Percentiles rank a stretch among this genome's conserved stretches.
phyloP scores from a whole-genome alignment of 2,888 invertebrate genomes.

The Drosophila barbarae region DNA sequence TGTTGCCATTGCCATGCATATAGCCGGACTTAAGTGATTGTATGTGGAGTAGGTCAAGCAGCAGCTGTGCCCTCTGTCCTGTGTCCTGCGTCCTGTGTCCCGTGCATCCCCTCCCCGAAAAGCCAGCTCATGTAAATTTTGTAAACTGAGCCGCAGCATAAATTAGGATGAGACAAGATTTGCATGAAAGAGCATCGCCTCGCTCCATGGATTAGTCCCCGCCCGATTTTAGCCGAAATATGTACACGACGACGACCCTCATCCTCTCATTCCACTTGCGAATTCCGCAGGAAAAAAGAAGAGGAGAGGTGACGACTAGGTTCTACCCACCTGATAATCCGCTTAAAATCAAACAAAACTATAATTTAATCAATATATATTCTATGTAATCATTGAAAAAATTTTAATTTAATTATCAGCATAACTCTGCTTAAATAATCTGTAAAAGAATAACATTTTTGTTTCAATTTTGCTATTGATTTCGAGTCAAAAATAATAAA shows the following conservation, averaged over 20 bases:
- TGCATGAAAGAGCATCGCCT: slow-evolving; percentile 58
- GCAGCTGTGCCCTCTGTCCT: slow-evolving; percentile 26
- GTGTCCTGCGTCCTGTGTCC: slow-evolving; percentile 11
- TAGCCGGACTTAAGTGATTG: slow-evolving; percentile 64
- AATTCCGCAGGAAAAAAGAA: slow-evolving; percentile 27
- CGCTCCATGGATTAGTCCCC: slow-evolving; percentile 25
- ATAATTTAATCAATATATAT: background rate
- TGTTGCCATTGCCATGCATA: slow-evolving; percentile 65
- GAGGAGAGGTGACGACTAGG: slow-evolving; percentile 19
- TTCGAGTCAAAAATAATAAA: background rate
- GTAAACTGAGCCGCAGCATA: slow-evolving; percentile 70
- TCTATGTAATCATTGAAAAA: background rate
- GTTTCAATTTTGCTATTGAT: background rate
- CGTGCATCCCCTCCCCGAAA: slow-evolving; percentile 16
- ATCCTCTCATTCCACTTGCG: background rate
- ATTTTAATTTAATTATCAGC: slow-evolving; percentile 3
- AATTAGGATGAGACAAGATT: slow-evolving; percentile 64
- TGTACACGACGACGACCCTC: background rate
- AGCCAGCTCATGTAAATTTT: slow-evolving; percentile 55
- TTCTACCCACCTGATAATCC: slow-evolving; percentile 30
- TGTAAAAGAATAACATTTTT: background rate
- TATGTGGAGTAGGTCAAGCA: slow-evolving; percentile 60
- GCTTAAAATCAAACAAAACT: slow-evolving; percentile 5
- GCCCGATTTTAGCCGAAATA: background rate
- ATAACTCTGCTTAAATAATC: background rate